These are phyloP conservation scores for Etheostoma perlongum DNA, from an alignment of 2,797 vertebrate genomes.

Conservation along the genomic window DNA sequence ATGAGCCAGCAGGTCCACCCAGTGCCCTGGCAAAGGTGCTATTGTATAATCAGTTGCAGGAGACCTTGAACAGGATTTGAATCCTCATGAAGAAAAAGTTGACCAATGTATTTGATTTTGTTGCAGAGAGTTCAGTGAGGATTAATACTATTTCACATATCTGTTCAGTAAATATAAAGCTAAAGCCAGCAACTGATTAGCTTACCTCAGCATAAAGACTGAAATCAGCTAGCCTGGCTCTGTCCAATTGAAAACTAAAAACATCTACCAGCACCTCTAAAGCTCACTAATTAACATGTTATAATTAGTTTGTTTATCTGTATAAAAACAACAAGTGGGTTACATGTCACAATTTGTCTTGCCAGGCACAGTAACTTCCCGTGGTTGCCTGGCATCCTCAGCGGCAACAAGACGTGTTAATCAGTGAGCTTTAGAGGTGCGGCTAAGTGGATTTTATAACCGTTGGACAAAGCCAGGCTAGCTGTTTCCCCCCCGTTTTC, in stretches of 20 bases:
- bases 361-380: background rate
- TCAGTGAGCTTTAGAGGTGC: background rate
- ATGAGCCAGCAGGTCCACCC: constrained; percentile 80
- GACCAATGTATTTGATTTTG: constrained; percentile 11
- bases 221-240: background rate
- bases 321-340: background rate
- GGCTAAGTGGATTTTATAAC: background rate
- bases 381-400: background rate
- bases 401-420: background rate
- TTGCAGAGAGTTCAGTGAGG: constrained; percentile 2
- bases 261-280: background rate
- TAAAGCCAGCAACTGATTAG: background rate
- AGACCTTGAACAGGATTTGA: constrained; percentile 42
- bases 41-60: constrained; percentile 73
- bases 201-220: background rate
- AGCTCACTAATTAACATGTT: background rate
- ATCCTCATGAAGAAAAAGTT: constrained; percentile 27
- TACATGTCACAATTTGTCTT: background rate
- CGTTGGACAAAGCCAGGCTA: background rate
- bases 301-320: too few relatives aligned
- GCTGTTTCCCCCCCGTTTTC: background rate
- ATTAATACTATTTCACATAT: background rate
- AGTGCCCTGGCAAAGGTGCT: constrained; percentile 68
- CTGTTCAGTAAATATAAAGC: background rate
- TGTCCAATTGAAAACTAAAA: background rate